phyloP scores from a whole-genome alignment of 2,797 vertebrate genomes.

The Sorex maritimensis region DNA sequence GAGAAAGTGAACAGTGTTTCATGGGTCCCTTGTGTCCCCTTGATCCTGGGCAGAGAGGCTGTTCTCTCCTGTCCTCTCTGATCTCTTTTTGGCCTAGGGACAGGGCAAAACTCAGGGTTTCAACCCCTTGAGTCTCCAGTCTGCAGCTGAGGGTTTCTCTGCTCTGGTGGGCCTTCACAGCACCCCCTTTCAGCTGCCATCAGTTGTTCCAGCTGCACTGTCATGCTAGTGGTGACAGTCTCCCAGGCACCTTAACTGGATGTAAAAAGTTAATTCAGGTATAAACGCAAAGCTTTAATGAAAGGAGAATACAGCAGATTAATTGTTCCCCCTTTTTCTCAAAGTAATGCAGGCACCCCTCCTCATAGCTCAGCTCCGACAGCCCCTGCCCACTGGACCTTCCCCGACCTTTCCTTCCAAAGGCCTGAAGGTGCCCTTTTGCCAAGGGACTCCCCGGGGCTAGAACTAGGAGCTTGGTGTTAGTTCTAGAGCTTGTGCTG shows the following conservation, averaged over 20 bases:
- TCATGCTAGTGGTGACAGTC: background rate
- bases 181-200: background rate
- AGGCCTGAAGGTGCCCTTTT: slow-evolving; percentile 67
- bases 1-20: background rate
- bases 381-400: background rate
- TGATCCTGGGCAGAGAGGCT: no score
- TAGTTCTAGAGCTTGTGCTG: no score
- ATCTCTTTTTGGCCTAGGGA: background rate
- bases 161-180: background rate
- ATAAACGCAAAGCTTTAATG: slow-evolving; percentile 83
- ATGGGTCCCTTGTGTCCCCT: rapidly evolving
- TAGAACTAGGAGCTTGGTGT: slow-evolving; percentile 48
- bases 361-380: rapidly evolving
- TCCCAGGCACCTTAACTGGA: slow-evolving; percentile 76
- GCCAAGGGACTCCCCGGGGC: slow-evolving; percentile 61
- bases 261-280: slow-evolving; percentile 87
- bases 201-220: background rate
- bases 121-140: rapidly evolving
- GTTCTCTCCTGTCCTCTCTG: background rate
- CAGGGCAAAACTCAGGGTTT: background rate
- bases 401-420: slow-evolving; percentile 65
- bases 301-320: slow-evolving; percentile 81
- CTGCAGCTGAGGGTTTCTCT: background rate
- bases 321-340: slow-evolving; percentile 85
- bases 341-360: slow-evolving; percentile 58